Evolutionary conservation across 2,113 vertebrate species (phyloP), one percentile per base, ranked within the genome.

Genomic region (Pachyramphus minor): DNA sequence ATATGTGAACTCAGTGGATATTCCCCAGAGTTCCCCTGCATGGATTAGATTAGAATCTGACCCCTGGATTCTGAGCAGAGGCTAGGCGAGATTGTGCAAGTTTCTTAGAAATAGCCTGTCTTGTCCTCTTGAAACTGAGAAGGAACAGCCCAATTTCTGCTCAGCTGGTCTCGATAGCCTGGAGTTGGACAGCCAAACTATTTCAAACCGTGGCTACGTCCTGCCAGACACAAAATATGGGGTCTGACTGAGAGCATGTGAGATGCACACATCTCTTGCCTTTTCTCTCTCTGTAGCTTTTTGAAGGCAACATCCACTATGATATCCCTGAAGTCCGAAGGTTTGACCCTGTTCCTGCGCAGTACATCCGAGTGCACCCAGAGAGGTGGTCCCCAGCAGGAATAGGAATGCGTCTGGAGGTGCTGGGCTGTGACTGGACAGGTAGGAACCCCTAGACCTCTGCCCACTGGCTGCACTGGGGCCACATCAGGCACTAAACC

Each of bases 361-460:
- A 99, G 96, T 99, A 98, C 12, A 90, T 99, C 94, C 96, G 99
- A 37, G 98, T 99, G 33, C 98, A 99, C 93, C 99, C 99, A 0
- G 99, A 99, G 97, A 98, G 99, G 72, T 99, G 99, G 99, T 99
- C 99, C 0, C 99, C 99, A 1, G 99, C 99, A 0, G 99, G 99
- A 60, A 99, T 99, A 17, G 99, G 99, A 78, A 99, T 99, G 99
- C 98, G 99, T 79, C 97, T 99, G 98, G 99, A 99, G 92, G 98
- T 99, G 52, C 98, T 99, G 67, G 99, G 99, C 96, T 99, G 99
- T 63, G 99, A 99, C 87, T 98, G 99, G 97, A 99, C 99, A 91
- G 99, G 99, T 99, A 97, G 97, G 96, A 92, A 13, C 39, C 47
- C 39, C 45, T 45, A 5, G 0, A 0, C 23, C 31, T 84, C 60